A percentile compares a stretch with the other conserved stretches of the same genome.
phyloP scores from a whole-genome alignment of 2,113 vertebrate genomes.

The Equus przewalskii region DNA sequence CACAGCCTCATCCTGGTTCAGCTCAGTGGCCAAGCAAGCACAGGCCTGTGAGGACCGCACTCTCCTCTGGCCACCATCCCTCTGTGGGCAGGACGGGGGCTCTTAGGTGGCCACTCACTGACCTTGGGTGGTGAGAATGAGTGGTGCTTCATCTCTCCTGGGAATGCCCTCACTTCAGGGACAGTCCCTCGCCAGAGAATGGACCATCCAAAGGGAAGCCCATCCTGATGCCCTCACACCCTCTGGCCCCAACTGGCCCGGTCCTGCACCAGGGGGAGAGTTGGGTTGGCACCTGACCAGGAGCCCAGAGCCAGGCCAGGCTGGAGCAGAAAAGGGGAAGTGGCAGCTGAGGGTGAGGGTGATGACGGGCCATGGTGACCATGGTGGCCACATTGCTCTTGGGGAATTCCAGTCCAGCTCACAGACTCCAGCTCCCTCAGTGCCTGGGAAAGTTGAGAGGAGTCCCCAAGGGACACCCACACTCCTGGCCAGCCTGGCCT shows the following conservation, averaged over 20 bases:
- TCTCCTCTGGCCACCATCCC: background rate
- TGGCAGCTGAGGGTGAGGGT: background rate
- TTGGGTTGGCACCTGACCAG: background rate
- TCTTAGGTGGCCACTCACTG: background rate
- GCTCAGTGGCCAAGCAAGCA: background rate
- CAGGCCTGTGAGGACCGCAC: background rate
- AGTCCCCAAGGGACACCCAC: background rate
- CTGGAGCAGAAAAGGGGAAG: background rate
- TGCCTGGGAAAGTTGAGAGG: background rate
- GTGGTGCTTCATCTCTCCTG: background rate
- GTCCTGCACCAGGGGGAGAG: background rate
- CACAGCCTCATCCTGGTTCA: background rate
- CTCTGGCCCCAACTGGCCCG: background rate
- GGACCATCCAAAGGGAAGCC: background rate
- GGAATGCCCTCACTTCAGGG: background rate
- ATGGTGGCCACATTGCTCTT: background rate
- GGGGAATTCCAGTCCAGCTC: background rate
- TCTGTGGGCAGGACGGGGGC: background rate
- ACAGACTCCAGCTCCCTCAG: background rate
- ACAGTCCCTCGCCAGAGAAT: background rate
- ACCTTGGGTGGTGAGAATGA: background rate
- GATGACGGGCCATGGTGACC: accelerated
- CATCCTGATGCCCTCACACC: background rate
- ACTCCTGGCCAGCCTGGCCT: background rate
- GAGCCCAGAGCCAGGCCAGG: background rate